Conservation (phyloP, 2,797 vertebrate species). For the Chelon labrosus region DNA sequence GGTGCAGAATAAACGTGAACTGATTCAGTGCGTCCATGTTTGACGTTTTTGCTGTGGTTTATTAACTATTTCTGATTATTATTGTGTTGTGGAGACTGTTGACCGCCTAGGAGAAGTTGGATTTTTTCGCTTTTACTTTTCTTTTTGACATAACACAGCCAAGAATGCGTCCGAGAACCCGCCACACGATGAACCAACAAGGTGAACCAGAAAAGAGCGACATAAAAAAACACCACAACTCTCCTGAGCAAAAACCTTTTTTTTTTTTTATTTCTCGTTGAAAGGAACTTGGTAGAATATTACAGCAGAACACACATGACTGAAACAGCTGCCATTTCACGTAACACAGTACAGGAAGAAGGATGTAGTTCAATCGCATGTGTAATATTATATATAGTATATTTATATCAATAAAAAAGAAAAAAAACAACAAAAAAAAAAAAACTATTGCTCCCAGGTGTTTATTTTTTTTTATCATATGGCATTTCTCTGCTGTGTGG, state of each 20-base stretch:
- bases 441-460: constrained; percentile 92
- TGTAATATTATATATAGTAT: constrained; percentile 80
- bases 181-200: no score
- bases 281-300: constrained; percentile 86
- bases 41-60: no score
- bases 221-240: constrained; percentile 61
- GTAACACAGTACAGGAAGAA: constrained; percentile 96
- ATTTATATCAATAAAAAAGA: constrained; percentile 85
- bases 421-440: constrained; percentile 56
- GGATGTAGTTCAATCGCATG: constrained; percentile 90
- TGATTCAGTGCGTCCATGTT: no score
- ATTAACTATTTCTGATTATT: no score
- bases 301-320: constrained; percentile 97
- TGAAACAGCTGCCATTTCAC: constrained; percentile 98
- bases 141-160: no score
- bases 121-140: no score
- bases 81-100: no score
- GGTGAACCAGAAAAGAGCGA: neutral
- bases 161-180: no score
- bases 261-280: constrained; percentile 86
- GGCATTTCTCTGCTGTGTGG: constrained; percentile 89
- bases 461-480: constrained; percentile 73
- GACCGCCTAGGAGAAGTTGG: no score
- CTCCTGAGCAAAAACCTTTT: constrained; percentile 84
- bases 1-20: no score